phyloP scores from a whole-genome alignment of 1,140 invertebrate species.

The Leptopilina clavipes region DNA sequence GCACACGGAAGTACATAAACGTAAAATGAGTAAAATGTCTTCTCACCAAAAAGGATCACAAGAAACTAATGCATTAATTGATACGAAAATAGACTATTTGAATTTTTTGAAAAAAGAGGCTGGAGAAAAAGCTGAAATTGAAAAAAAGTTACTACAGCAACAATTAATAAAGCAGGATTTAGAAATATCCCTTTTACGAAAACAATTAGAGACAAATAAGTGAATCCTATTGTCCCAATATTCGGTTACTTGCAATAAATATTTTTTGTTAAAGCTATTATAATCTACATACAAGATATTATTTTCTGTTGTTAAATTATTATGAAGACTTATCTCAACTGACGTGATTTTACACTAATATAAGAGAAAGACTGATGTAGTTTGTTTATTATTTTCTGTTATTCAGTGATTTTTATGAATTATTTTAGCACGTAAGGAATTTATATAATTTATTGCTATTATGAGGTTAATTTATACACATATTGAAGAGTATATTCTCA shows the following conservation, averaged over 20 bases:
- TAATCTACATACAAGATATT: not conserved
- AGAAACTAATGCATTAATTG: not conserved
- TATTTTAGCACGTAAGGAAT: too few relatives aligned
- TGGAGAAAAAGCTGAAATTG: not conserved
- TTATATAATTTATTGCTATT: too few relatives aligned
- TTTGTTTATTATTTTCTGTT: not conserved
- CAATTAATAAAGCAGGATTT: not conserved
- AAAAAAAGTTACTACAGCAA: not conserved
- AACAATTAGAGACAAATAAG: not conserved
- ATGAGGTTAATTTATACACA: too few relatives aligned
- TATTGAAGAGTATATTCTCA: too few relatives aligned
- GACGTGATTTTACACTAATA: not conserved
- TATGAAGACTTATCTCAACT: not conserved
- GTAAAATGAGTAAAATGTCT: not conserved
- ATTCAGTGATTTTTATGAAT: too few relatives aligned
- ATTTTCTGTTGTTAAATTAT: not conserved
- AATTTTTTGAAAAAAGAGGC: constrained; percentile 6
- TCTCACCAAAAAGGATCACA: not conserved
- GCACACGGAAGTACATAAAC: not conserved
- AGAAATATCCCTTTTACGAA: not conserved
- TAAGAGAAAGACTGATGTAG: not conserved
- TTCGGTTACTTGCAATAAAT: not conserved
- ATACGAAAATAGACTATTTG: not conserved
- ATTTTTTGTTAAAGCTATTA: not conserved
- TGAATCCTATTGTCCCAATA: not conserved